Conservation (phyloP, 2,113 vertebrate species). For the Phalacrocorax aristotelis region DNA sequence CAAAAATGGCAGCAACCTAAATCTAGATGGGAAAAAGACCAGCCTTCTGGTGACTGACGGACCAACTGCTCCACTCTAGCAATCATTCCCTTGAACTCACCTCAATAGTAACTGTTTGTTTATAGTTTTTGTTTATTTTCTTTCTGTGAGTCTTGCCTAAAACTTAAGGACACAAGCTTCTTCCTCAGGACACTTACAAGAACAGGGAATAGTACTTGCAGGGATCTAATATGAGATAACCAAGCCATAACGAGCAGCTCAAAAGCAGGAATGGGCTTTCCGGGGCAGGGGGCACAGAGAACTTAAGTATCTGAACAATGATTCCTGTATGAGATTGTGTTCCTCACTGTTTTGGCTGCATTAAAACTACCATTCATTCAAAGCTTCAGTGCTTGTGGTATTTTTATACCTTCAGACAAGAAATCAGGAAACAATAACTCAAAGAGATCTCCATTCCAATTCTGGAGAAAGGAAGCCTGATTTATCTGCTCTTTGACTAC, state of each 20-base stretch:
- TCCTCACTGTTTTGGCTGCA: neutral
- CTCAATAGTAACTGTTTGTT: neutral
- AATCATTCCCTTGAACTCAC: neutral
- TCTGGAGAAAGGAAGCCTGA: neutral
- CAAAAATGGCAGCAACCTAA: neutral
- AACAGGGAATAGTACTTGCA: fast-evolving
- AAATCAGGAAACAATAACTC: conserved; percentile 3
- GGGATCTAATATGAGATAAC: neutral
- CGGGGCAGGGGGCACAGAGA: neutral
- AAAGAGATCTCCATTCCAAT: neutral
- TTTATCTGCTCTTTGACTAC: neutral
- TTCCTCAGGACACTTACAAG: neutral
- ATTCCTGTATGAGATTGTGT: neutral
- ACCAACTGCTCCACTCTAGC: neutral
- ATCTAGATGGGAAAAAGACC: neutral
- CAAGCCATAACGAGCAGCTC: neutral
- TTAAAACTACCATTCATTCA: neutral
- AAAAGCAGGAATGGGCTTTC: neutral
- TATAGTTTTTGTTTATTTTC: neutral
- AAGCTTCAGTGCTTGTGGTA: neutral
- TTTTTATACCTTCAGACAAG: neutral
- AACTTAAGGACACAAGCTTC: neutral
- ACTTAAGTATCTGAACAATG: neutral
- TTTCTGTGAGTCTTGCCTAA: neutral
- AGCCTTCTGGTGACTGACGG: neutral